A percentile compares a stretch with the other conserved stretches of the same genome.
phyloP scores from a whole-genome alignment of 53 echinoderm and acorn worm species.

The Zoroaster sp. region DNA sequence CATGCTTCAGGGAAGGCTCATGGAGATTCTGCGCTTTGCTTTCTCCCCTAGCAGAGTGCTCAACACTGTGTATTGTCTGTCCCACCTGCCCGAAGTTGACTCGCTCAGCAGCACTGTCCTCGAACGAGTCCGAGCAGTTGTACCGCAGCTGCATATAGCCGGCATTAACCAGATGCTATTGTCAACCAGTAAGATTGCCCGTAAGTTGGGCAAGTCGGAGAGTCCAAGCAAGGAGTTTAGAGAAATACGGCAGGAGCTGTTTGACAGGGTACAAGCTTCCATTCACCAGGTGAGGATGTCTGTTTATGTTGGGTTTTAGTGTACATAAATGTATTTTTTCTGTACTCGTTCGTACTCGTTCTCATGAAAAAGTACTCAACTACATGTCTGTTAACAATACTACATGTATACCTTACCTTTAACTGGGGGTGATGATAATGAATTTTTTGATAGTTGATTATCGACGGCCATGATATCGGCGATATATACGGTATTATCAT shows the following conservation, averaged over 20 bases:
- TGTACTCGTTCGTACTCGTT: too few relatives aligned
- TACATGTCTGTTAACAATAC: too few relatives aligned
- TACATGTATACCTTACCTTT: too few relatives aligned
- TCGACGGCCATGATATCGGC: too few relatives aligned
- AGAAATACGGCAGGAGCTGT: conserved; percentile 46
- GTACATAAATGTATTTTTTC: too few relatives aligned
- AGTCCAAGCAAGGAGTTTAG: not conserved
- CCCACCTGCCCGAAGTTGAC: conserved; percentile 50
- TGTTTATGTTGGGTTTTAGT: not conserved
- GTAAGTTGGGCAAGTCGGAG: conserved; percentile 12
- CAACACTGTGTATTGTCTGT: conserved; percentile 55
- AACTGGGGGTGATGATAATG: too few relatives aligned
- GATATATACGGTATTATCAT: too few relatives aligned
- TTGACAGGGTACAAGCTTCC: conserved; percentile 56
- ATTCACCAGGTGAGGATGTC: conserved; percentile 47
- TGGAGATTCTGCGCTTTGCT: conserved; percentile 3
- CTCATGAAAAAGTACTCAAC: too few relatives aligned
- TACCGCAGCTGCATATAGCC: conserved; percentile 76
- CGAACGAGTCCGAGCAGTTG: conserved; percentile 39
- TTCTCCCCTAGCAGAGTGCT: conserved; percentile 31
- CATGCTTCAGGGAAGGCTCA: not conserved
- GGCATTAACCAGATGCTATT: conserved; percentile 74
- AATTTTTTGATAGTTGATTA: too few relatives aligned
- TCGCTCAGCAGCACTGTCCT: conserved; percentile 35
- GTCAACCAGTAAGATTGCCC: conserved; percentile 62